Percentiles rank a stretch among this genome's conserved stretches.
phyloP scores from a whole-genome alignment of 2,888 invertebrate species.

The Saturnia japonica region DNA sequence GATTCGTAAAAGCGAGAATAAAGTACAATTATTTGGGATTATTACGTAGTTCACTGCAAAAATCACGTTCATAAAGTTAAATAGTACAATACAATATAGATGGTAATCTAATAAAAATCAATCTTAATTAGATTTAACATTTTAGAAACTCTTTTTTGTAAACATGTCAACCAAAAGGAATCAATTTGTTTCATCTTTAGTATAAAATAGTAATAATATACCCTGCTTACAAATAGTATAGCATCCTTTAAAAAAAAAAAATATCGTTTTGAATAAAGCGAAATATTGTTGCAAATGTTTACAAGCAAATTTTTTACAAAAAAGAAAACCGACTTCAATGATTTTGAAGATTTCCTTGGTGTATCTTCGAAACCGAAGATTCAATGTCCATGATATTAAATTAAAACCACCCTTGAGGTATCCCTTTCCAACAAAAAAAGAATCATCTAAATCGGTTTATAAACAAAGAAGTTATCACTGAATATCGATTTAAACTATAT shows the following conservation, averaged over 20 bases:
- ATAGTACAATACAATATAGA: too few species aligned
- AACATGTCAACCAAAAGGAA: neutral
- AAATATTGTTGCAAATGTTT: neutral
- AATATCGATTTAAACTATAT: too few species aligned
- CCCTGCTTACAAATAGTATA: neutral
- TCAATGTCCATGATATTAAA: too few species aligned
- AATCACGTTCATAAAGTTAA: too few species aligned
- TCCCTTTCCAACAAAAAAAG: too few species aligned
- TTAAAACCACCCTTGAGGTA: too few species aligned
- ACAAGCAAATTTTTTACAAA: too few species aligned
- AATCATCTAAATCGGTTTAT: too few species aligned
- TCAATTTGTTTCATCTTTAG: neutral
- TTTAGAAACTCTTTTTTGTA: neutral
- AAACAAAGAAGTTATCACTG: too few species aligned
- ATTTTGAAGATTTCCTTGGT: too few species aligned
- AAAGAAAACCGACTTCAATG: too few species aligned
- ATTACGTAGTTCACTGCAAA: neutral
- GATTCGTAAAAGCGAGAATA: conserved; percentile 5
- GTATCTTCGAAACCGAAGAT: too few species aligned
- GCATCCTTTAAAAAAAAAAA: neutral
- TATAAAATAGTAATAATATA: neutral
- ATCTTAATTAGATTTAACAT: neutral
- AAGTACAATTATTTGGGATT: neutral
- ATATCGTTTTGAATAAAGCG: neutral
- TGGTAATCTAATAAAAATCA: neutral